Evolutionary conservation across 2,113 vertebrate species (phyloP), one percentile per base, ranked within the genome.

Genomic region (Nannospalax galili): DNA sequence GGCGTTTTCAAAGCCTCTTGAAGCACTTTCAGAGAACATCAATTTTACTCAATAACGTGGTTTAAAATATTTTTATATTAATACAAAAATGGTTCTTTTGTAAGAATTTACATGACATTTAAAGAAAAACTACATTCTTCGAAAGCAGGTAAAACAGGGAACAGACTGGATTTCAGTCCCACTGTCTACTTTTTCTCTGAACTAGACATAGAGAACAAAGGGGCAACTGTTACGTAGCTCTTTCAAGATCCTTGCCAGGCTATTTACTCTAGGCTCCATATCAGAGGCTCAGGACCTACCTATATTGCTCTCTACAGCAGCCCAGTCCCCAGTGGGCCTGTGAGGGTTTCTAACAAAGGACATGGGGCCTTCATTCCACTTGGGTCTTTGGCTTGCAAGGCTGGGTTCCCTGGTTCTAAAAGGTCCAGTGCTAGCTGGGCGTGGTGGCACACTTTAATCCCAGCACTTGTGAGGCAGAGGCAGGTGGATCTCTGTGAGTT

Each of bases 81-180:
- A 89, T 48, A 84, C 11, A 80, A 89, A 90, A 93, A 74, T 7
- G 10, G 26, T 75, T 73, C 79, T 56, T 67, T 37, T 45, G 42
- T 32, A 85, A 52, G n/a, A 85, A 81, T 69, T 90, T 67, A 10
- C 5, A 56, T 70, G 48, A 73, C 17, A 2, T 82, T 78, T 90
- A 72, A 92, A 92, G 85, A 75, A 84, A 93, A 94, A 90, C 24
- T 81, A 88, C 45, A 82, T 86, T 97, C 73, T 89, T 69, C 16
- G 60, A 77, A 94, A 93, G 81, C 16, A 42, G 5, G 26, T 48
- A 35, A 90, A 62, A 12, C 0, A 40, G 84, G 80, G 2, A 81
- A 15, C 7, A 70, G 8, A 42, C 95, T 62, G 45, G 14, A 30
- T 74, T 79, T 45, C 14, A 92, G 19, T 40, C 7, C 32, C 52